phyloP scores from a whole-genome alignment of 1,140 invertebrate genomes.

The Caenorhabditis briggsae region DNA sequence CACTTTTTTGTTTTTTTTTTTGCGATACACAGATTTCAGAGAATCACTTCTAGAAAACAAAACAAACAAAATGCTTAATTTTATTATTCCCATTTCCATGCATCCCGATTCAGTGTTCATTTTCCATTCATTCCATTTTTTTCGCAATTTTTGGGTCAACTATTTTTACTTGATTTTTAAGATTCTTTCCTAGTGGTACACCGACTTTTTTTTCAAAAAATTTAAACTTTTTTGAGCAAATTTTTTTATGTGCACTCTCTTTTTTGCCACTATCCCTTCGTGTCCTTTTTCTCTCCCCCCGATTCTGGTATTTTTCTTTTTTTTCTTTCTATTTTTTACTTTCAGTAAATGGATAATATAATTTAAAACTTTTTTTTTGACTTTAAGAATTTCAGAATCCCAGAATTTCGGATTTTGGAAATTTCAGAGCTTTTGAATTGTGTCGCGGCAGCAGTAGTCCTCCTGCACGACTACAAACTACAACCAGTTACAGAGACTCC shows the following conservation, averaged over 20 bases:
- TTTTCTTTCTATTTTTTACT: background rate
- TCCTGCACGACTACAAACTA: too few species aligned
- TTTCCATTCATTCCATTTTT: constrained; percentile 20
- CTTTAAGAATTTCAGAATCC: too few species aligned
- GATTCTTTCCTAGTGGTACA: constrained; percentile 22
- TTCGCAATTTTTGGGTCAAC: constrained; percentile 8
- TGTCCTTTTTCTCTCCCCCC: constrained; percentile 5
- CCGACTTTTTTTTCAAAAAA: background rate
- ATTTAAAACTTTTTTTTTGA: too few species aligned
- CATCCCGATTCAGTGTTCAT: background rate
- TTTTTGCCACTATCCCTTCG: constrained; percentile 23
- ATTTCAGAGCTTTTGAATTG: too few species aligned
- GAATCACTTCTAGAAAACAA: background rate
- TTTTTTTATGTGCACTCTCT: background rate
- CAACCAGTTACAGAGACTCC: too few species aligned
- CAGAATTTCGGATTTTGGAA: too few species aligned
- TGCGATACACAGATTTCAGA: background rate
- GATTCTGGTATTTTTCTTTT: constrained; percentile 39
- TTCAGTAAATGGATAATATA: too few species aligned
- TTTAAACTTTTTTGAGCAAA: background rate
- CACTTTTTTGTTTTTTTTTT: background rate
- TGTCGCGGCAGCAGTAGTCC: too few species aligned
- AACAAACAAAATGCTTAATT: constrained; percentile 53
- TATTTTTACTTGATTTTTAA: background rate
- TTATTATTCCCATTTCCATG: background rate